Evolutionary conservation across 2,797 vertebrate genomes (phyloP), one percentile per base, ranked within the genome.

Genomic region (Nannoperca australis): DNA sequence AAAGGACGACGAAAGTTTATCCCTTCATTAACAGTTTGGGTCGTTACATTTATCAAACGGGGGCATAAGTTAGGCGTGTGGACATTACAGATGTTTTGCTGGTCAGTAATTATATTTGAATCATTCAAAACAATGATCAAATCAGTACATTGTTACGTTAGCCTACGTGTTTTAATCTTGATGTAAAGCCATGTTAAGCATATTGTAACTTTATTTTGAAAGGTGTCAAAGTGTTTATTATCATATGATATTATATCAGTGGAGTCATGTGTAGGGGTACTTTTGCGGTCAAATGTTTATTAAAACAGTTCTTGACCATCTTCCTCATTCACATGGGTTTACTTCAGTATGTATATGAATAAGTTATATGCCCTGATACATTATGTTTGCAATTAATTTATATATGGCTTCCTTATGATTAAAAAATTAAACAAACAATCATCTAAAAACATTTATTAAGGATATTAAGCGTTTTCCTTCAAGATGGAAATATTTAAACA

Each of bases 1-100:
- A 20, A 59, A 55, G 83, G 83, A 34, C 88, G 18, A 79, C 50
- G 10, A 85, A 78, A 65, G 9, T 20, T 0, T 55, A 73, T 36
- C 32, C 68, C 67, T 22, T 6, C 1, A 1, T 17, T 5, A 24
- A n/a, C 18, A 34, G 12, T 24, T 59, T 24, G 2, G 0, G 0
- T 18, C 9, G 10, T 70, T 53, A 34, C 15, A 12, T 22, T 8
- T 40, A 11, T 32, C 22, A 5, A 5, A 22, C 10, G 27, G 13
- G 4, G 20, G 3, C n/a, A 36, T 24, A 12, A 7, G 20, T 22
- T n/a, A 1, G 14, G 5, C 5, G 2, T 20, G 24, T 34, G 12
- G 30, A 17, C 20, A 32, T 38, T 30, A 30, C 13, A 7, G 2
- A 30, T 14, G 5, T 20, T 59, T 20, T 20, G 2, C 1, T 56